These are phyloP conservation scores for Dendrolimus punctatus DNA, from an alignment of 1,140 invertebrate species.

Conservation along the genomic window DNA sequence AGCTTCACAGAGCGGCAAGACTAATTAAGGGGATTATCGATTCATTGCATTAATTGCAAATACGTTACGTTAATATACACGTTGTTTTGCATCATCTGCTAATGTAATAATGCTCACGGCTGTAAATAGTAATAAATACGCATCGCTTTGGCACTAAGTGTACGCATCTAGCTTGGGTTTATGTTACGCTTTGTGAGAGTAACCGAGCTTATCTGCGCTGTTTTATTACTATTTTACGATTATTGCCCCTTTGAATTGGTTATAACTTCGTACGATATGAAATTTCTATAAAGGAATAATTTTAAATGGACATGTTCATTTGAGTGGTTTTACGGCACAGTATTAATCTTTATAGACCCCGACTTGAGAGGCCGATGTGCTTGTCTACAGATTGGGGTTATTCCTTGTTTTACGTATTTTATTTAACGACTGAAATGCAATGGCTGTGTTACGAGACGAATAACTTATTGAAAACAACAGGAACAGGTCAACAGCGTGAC, in stretches of 20 bases:
- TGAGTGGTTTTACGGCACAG: constrained; percentile 35
- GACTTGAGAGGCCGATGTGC: constrained; percentile 10
- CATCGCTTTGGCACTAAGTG: constrained; percentile 21
- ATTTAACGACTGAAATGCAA: no score
- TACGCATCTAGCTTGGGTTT: constrained; percentile 31
- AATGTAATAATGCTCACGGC: constrained; percentile 15
- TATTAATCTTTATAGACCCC: constrained; percentile 48
- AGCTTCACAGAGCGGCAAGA: no score
- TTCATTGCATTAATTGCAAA: background rate
- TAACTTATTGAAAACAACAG: no score
- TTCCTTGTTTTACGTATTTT: constrained; percentile 1
- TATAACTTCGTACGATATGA: constrained; percentile 64
- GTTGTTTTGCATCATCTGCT: constrained; percentile 14
- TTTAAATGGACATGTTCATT: constrained; percentile 63
- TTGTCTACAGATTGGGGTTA: constrained; percentile 11
- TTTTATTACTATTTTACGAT: constrained; percentile 67
- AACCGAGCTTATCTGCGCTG: constrained; percentile 51
- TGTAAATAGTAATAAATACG: constrained; percentile 30
- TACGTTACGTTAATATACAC: constrained; percentile 4
- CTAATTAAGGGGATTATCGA: no score
- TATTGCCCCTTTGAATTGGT: constrained; percentile 63
- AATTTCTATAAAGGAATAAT: constrained; percentile 64
- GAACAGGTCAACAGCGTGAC: no score
- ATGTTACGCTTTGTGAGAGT: constrained; percentile 41
- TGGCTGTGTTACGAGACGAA: no score